phyloP scores from a whole-genome alignment of 1,140 invertebrate species.

The Heliconius hewitsoni region DNA sequence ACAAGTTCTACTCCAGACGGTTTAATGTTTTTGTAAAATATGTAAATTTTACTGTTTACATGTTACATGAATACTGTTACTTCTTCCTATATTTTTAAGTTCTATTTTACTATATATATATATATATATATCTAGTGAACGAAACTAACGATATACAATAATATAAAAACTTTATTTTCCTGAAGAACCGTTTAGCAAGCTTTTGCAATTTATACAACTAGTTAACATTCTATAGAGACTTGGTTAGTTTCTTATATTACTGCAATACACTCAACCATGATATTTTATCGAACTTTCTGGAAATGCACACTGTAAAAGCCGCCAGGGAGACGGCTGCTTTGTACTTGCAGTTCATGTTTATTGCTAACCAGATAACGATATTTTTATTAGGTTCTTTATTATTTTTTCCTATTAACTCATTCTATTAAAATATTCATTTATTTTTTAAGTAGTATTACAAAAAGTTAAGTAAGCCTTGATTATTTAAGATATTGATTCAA shows the following conservation, averaged over 20 bases:
- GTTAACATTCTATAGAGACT: background rate
- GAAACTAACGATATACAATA: background rate
- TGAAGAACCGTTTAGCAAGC: background rate
- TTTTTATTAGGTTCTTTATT: background rate
- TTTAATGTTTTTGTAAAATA: constrained; percentile 34
- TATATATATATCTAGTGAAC: background rate
- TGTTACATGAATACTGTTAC: background rate
- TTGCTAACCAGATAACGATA: background rate
- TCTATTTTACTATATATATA: too few species aligned
- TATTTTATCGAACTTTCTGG: background rate
- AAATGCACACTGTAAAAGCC: background rate
- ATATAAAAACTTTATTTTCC: background rate
- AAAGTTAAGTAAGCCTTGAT: too few species aligned
- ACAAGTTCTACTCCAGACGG: constrained; percentile 46
- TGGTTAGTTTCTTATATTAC: background rate
- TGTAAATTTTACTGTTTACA: constrained; percentile 22
- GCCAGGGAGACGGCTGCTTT: background rate
- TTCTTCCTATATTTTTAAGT: background rate
- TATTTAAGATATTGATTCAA: too few species aligned
- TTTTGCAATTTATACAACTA: background rate
- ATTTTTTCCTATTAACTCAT: background rate
- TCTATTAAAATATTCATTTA: background rate
- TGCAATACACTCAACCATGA: background rate
- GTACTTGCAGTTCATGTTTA: background rate
- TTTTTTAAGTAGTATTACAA: too few species aligned